Base-by-base conservation (phyloP, 2,113 vertebrate genomes). In the Oxygymnocypris stewartii region DNA sequence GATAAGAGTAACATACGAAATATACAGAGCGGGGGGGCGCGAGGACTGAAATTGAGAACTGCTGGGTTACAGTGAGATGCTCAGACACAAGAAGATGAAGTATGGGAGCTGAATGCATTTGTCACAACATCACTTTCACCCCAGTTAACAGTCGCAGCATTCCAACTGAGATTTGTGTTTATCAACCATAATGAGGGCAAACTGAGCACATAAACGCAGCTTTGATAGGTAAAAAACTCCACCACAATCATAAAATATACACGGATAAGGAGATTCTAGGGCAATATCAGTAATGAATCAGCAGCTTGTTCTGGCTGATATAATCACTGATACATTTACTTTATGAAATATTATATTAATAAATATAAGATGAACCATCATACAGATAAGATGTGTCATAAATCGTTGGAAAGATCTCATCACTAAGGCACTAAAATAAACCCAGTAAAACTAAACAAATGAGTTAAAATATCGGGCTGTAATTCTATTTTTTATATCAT, bases 91-190 rank as follows among this genome's bases (percentile, higher is more conserved):
- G 23, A 23, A 75, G 73, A 47, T 40, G 14, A 75, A 75, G 40
- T 76, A 13, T 63, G 63, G 31, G 25, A 67, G 61, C n/a, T 65
- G 20, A 13, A 65, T n/a, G 40, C 23, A 44, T 75, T 75, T 75
- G 71, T 44, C 42, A 75, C 23, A n/a, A n/a, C 37, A 75, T 75
- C 73, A 75, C 11, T 75, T 76, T 47, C 42, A 76, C 73, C 42
- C 42, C 73, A 47, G 42, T 76, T 76, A 47, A 76, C 42, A 75
- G 12, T 14, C 23, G 7, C 11, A 76, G 42, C 73, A 47, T 76
- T 76, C 73, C 73, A 76, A 47, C 5, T 8, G 42, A 47, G n/a
- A 76, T 47, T 16, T 47, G 73, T 47, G 73, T 75, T 47, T 75
- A 75, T 25, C 12, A 75, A 47, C 42, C 73, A 47, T 75, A 75